Base-by-base conservation (phyloP, 2,888 invertebrate genomes). In the Cantharis rustica region DNA sequence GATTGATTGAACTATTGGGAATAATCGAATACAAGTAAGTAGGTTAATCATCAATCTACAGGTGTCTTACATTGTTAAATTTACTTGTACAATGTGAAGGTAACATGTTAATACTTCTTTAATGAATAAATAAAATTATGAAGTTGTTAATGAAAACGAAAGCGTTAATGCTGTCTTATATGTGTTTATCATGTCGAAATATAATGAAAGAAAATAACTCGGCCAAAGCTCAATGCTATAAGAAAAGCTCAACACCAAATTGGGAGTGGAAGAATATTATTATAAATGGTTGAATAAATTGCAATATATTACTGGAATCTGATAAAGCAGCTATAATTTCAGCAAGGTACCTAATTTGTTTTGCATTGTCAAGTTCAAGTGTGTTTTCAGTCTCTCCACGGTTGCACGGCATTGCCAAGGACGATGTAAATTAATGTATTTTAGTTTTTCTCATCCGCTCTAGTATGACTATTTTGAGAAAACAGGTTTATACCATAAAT, bases 361-460 rank as follows among this genome's bases (percentile, higher is more conserved):
- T 76, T 61, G 68, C 20, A 73, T 75, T 78, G 75, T 77, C 78
- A 78, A 78, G 78, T 73, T 68, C 71, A 71, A 70, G 69, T 20
- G 20, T 66, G 23, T 72, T 75, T 64, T 69, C 72, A 71, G 17
- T 66, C 23, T 71, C 69, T 71, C 76, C 75, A 79, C 75, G 76
- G 79, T 75, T 79, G 79, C 79, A 81, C 82, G 83, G 80, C 83
- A 83, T 83, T 83, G 83, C 81, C 83, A 83, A 83, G 83, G 83
- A 78, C 83, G 83, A 76, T 66, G 80, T 79, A 81, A 83, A 82
- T 82, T 82, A 81, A 81, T 79, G 80, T 80, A 78, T 79, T 79
- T 80, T 79, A 75, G 75, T 68, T 76, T 31, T 27, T 47, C 78
- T 79, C 79, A 78, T 80, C 78, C 75, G 81, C 77, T 76, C 73